Conservation (phyloP, 2,888 invertebrate genomes). For the Notodonta dromedarius region DNA sequence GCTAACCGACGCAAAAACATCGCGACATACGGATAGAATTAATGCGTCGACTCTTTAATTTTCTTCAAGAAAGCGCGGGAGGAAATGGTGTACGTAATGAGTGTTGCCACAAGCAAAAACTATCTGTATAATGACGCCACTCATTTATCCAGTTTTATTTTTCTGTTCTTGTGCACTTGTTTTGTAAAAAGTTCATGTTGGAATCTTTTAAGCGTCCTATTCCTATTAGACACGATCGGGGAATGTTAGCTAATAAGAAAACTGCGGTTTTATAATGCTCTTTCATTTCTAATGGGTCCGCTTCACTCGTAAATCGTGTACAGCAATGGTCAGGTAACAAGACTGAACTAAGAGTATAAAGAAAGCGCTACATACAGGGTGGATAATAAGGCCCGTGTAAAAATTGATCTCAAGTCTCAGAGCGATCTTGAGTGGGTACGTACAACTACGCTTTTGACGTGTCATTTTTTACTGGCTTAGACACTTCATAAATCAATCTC, state of each 20-base stretch:
- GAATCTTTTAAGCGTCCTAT: conserved; percentile 50
- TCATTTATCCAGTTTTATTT: conserved; percentile 67
- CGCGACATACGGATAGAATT: conserved; percentile 79
- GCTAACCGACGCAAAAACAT: conserved; percentile 70
- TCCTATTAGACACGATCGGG: conserved; percentile 44
- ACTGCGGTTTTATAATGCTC: conserved; percentile 26
- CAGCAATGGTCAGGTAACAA: not conserved
- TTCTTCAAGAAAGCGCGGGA: conserved; percentile 82
- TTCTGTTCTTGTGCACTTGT: conserved; percentile 46
- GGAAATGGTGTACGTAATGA: conserved; percentile 80
- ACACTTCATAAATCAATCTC: too few species aligned
- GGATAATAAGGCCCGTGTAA: too few species aligned
- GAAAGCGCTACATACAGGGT: too few species aligned
- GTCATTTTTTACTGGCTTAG: too few species aligned
- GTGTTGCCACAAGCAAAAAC: conserved; percentile 76
- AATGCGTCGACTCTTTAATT: conserved; percentile 82
- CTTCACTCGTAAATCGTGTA: not conserved
- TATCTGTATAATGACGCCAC: conserved; percentile 72
- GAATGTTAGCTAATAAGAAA: conserved; percentile 40
- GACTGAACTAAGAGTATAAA: too few species aligned
- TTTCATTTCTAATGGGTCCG: conserved; percentile 27
- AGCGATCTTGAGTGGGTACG: too few species aligned
- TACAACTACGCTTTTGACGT: too few species aligned
- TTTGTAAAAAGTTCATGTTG: conserved; percentile 46
- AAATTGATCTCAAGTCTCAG: too few species aligned